These are phyloP conservation scores for Litoditis marina DNA, from an alignment of 2,888 invertebrate species.

Conservation along the genomic window DNA sequence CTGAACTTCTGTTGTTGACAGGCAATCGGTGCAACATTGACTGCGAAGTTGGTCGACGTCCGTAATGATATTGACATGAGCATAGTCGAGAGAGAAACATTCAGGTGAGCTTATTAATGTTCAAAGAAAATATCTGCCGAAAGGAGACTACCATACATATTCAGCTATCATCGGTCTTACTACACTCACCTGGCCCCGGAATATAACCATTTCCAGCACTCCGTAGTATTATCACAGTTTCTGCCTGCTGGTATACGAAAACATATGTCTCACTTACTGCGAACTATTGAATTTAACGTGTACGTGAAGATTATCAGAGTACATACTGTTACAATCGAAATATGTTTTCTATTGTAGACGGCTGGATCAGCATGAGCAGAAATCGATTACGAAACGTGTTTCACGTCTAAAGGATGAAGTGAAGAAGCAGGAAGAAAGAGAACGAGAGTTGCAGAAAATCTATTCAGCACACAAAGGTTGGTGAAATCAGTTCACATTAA, in stretches of 20 bases:
- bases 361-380: conserved; percentile 78
- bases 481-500: no score
- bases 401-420: conserved; percentile 49
- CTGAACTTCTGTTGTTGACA: conserved; percentile 54
- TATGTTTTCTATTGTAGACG: conserved; percentile 29
- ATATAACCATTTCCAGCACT: no score
- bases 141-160: no score
- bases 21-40: conserved; percentile 72
- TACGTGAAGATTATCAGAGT: no score
- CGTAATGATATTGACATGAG: conserved; percentile 84
- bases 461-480: conserved; percentile 75
- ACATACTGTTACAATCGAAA: neutral
- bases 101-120: conserved; percentile 34
- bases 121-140: no score
- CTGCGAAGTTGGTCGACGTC: conserved; percentile 65
- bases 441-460: conserved; percentile 79
- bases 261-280: no score
- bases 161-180: no score
- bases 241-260: no score
- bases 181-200: no score
- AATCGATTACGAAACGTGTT: conserved; percentile 75
- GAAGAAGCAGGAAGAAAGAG: conserved; percentile 70
- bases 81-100: conserved; percentile 71
- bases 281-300: no score
- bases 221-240: no score